Base-by-base conservation (phyloP, 2,113 vertebrate species). In the Rhinopithecus roxellana region DNA sequence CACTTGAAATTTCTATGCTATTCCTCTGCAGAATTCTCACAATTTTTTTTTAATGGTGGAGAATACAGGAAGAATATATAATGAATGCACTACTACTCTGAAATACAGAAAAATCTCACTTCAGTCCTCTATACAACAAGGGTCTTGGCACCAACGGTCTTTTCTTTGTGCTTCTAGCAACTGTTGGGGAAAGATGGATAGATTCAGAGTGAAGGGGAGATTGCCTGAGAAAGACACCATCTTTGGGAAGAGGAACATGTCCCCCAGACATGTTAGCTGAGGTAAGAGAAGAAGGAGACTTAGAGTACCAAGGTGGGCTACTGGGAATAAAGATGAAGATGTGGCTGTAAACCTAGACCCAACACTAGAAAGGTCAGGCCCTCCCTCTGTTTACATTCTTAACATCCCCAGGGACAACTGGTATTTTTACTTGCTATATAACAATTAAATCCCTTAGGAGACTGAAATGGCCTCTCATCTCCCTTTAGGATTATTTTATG, bases 91-190 rank as follows among this genome's bases (percentile, higher is more conserved):
- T 85, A 64, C 75, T 94, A 85, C 59, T 70, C 81, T 61, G 12
- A 96, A 96, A 96, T 85, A 90, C 3, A 5, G 89, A 88, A 87
- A 96, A 89, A 91, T 86, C 80, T 96, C 85, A 95, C 78, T 89
- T 93, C 30, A 89, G 74, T 92, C 43, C 59, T 94, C 50, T 88
- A 70, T 55, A 86, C 79, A 95, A 85, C 70, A 61, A 94, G 75
- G 92, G 35, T 67, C 57, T 52, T 40, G 59, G 82, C 27, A 96
- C 50, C 70, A 93, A 92, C 35, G 70, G 35, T 86, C 59, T 90
- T 93, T 57, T 89, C 25, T 45, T 78, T 83, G 82, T 95, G 77
- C 74, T 96, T 88, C 95, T 10, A 78, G 57, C 40, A 67, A 70
- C 64, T 94, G 48, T 1, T 90, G 90, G 93, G 72, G 64, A 92